These are phyloP conservation scores for Phorcus lineatus DNA, from an alignment of 2,888 invertebrate genomes.

Conservation along the genomic window DNA sequence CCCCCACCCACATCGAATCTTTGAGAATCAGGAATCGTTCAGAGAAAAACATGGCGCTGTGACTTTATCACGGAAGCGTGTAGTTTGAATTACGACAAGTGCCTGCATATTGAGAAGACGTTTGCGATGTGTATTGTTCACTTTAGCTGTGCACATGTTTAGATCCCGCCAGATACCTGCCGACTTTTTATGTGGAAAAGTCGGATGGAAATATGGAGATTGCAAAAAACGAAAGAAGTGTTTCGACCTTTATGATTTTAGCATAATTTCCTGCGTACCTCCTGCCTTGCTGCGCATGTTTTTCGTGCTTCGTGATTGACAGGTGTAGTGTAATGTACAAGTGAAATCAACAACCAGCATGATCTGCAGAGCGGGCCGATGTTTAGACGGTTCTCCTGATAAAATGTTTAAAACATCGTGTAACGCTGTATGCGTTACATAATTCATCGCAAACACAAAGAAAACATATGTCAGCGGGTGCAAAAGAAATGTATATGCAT, in stretches of 20 bases:
- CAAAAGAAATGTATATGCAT: too few species aligned
- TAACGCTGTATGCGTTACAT: too few species aligned
- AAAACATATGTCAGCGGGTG: too few species aligned
- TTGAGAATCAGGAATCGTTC: too few species aligned
- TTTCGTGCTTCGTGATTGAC: slow-evolving; percentile 2
- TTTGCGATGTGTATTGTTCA: neutral
- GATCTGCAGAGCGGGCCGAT: neutral
- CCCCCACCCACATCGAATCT: slow-evolving; percentile 6
- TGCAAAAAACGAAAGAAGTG: neutral
- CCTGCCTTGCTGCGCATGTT: neutral
- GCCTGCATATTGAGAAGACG: neutral
- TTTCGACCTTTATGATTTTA: slow-evolving; percentile 8
- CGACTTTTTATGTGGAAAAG: neutral
- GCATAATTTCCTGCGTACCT: neutral
- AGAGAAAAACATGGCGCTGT: too few species aligned
- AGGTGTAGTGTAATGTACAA: slow-evolving; percentile 11
- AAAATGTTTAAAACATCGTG: too few species aligned
- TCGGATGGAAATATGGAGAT: neutral
- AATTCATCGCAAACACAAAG: too few species aligned
- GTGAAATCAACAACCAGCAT: neutral
- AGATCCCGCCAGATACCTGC: neutral
- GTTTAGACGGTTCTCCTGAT: neutral
- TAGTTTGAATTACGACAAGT: slow-evolving; percentile 12
- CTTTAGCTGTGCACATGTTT: neutral
- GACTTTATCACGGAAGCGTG: neutral